Percentiles rank a stretch among this genome's conserved stretches.
Conservation (phyloP, 2,113 vertebrate genomes). For the Periophthalmus modestus region DNA sequence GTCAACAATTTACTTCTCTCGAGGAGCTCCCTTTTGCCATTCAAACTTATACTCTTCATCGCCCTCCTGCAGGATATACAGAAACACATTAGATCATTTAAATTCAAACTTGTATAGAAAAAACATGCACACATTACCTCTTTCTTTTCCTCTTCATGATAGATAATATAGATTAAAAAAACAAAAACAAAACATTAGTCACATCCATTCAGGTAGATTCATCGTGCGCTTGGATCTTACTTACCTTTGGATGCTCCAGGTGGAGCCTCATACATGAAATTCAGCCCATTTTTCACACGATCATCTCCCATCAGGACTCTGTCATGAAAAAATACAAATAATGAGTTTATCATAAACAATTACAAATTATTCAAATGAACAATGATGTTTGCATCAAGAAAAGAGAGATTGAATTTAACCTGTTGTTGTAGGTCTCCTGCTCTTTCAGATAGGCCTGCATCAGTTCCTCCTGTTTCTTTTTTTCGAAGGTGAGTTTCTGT, state of each 20-base stretch:
- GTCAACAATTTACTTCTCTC: conserved; percentile 88
- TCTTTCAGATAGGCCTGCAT: conserved; percentile 98
- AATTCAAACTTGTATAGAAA: not conserved
- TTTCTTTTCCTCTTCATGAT: conserved; percentile 86
- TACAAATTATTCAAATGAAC: not conserved
- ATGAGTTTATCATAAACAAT: not conserved
- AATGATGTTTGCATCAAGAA: not conserved
- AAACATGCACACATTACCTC: conserved; percentile 81
- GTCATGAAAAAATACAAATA: conserved; percentile 25
- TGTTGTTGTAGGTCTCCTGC: conserved; percentile 97
- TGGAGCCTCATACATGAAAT: conserved; percentile 99
- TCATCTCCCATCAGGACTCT: conserved; percentile 98
- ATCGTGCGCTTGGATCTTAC: not conserved
- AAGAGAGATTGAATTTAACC: conserved; percentile 69
- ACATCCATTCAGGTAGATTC: not conserved
- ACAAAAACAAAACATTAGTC: not conserved
- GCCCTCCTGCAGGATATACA: conserved; percentile 81
- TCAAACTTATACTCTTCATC: conserved; percentile 97
- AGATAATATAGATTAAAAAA: conserved; percentile 27
- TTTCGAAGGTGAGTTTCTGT: conserved; percentile 96
- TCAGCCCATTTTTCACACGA: conserved; percentile 96
- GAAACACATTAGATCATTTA: not conserved
- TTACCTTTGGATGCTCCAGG: conserved; percentile 97
- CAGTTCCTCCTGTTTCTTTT: conserved; percentile 95
- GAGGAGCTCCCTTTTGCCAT: conserved; percentile 96